A percentile compares a stretch with the other conserved stretches of the same genome.
phyloP scores from a whole-genome alignment of 2,113 vertebrate species.

The Nothocercus julius region DNA sequence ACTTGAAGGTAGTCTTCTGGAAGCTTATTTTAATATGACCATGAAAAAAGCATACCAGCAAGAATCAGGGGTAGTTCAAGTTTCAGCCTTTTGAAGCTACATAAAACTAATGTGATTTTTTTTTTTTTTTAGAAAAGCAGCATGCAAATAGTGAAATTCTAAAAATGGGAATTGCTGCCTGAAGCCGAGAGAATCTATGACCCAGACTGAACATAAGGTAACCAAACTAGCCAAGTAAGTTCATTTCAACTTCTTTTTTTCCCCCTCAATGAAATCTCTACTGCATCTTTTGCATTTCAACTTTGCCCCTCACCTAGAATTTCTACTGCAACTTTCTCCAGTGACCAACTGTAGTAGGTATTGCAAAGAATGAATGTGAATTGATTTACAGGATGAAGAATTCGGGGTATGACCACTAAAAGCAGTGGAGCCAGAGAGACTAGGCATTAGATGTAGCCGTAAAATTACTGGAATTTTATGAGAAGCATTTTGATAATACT shows the following conservation, averaged over 20 bases:
- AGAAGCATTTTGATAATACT: conserved; percentile 43
- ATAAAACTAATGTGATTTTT: background rate
- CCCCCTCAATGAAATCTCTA: background rate
- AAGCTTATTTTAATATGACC: conserved; percentile 52
- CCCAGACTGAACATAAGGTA: background rate
- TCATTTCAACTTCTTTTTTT: background rate
- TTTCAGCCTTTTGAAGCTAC: background rate
- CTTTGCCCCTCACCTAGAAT: background rate
- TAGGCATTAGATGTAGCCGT: conserved; percentile 28
- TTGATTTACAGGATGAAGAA: background rate
- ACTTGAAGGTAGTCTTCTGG: conserved; percentile 26
- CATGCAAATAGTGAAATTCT: background rate
- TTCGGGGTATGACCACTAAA: background rate
- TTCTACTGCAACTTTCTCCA: background rate
- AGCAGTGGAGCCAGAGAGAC: background rate
- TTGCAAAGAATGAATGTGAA: background rate
- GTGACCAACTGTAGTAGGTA: background rate
- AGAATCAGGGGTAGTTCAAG: conserved; percentile 40
- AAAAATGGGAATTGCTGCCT: background rate
- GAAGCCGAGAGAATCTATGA: background rate
- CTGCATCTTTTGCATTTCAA: background rate
- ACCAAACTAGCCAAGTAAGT: background rate
- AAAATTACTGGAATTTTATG: conserved; percentile 52
- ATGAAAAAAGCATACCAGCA: conserved; percentile 41
- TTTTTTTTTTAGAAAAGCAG: background rate